Conservation (phyloP, 2,888 invertebrate genomes). For the Cacoxenus indagator region DNA sequence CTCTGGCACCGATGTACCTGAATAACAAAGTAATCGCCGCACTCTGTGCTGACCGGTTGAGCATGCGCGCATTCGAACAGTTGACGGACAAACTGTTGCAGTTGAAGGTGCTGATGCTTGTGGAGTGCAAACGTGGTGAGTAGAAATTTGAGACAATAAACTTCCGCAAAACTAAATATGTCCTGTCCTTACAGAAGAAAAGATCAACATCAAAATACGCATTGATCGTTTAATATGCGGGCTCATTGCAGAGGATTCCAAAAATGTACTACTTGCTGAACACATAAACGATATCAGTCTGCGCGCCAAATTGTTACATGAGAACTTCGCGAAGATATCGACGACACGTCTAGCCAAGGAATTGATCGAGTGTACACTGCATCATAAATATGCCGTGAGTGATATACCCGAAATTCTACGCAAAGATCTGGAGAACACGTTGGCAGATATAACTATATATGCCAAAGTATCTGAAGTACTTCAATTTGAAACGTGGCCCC, state of each 20-base stretch:
- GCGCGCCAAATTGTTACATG: conserved; percentile 57
- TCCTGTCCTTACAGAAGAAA: conserved; percentile 1
- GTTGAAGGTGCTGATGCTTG: conserved; percentile 48
- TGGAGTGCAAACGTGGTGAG: conserved; percentile 51
- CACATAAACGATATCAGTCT: conserved; percentile 57
- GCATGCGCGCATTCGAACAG: conserved; percentile 43
- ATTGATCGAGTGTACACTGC: conserved; percentile 71
- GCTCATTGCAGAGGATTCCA: conserved; percentile 55
- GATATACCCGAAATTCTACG: conserved; percentile 59
- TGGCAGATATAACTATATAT: conserved; percentile 77
- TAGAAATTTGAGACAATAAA: neutral
- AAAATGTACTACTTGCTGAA: conserved; percentile 53
- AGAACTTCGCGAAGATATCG: conserved; percentile 65
- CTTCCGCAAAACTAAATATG: neutral
- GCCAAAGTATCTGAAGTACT: conserved; percentile 75
- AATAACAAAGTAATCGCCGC: conserved; percentile 56
- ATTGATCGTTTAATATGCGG: conserved; percentile 55
- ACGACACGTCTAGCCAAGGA: conserved; percentile 63
- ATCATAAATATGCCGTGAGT: conserved; percentile 71
- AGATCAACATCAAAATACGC: conserved; percentile 36
- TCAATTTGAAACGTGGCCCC: conserved; percentile 75
- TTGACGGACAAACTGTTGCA: conserved; percentile 40
- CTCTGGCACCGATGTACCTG: conserved; percentile 48
- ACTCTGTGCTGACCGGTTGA: conserved; percentile 56
- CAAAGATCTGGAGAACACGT: conserved; percentile 73